A percentile compares a stretch with the other conserved stretches of the same genome.
These are phyloP conservation scores for Ceuthmochares aereus DNA, from an alignment of 2,113 vertebrate species.

Conservation along the genomic window DNA sequence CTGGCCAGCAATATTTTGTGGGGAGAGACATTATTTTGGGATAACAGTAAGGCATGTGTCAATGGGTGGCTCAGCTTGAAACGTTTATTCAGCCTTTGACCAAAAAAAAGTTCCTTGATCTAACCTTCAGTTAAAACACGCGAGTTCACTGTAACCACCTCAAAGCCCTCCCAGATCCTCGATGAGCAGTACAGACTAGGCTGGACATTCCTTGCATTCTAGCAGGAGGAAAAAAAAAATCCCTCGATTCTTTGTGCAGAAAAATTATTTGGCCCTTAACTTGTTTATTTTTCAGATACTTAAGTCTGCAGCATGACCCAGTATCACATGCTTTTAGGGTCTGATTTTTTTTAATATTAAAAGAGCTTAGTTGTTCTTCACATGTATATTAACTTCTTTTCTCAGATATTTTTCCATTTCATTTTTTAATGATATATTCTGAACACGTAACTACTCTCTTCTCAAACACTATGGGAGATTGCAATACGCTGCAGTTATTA, in stretches of 20 bases:
- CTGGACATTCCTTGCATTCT: slow-evolving; percentile 21
- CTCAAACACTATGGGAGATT: not conserved
- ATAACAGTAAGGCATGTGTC: not conserved
- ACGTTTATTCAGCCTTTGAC: not conserved
- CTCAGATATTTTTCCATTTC: not conserved
- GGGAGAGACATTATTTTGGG: not conserved
- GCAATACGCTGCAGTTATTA: not conserved
- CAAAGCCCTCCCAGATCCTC: slow-evolving; percentile 14
- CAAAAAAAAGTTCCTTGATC: not conserved
- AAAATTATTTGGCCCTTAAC: not conserved
- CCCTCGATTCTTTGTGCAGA: not conserved
- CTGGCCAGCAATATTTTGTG: not conserved
- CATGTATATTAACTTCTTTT: not conserved
- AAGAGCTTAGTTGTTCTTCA: not conserved
- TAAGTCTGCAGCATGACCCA: not conserved
- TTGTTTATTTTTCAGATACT: slow-evolving; percentile 30
- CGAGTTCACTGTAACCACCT: not conserved
- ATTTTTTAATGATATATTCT: not conserved
- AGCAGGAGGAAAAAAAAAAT: not conserved
- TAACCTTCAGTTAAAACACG: not conserved
- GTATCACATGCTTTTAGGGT: not conserved
- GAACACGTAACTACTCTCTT: not conserved
- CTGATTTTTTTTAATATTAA: not conserved
- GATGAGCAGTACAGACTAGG: not conserved
- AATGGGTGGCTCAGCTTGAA: not conserved